Base-by-base conservation (phyloP, 2,113 vertebrate genomes). In the Mormyrus iriodes region DNA sequence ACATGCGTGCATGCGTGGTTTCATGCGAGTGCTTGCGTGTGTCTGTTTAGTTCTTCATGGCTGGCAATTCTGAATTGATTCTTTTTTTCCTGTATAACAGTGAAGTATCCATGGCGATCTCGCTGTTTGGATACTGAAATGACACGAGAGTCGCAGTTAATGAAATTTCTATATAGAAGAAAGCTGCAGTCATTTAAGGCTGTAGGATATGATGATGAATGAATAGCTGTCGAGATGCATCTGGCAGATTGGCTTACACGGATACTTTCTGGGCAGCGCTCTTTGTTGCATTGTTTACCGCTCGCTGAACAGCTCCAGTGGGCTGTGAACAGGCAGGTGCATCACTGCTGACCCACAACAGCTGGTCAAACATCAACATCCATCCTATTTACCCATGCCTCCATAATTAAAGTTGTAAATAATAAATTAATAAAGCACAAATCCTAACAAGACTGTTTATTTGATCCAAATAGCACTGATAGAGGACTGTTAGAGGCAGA, bases 151-250 rank as follows among this genome's bases (percentile, higher is more conserved):
- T 51, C 46, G 9, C 46, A 85, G 83, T 85, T 51, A 85, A 85
- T 51, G 48, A 51, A 27, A 85, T 49, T 83, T 85, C 44, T n/a
- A 19, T 65, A 85, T 31, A 42, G 7, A 12, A n/a, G 51, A 88
- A 27, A 12, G 39, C 51, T 17, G 79, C 58, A 53, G 69, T 42
- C 76, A 61, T 42, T 79, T 79, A 24, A 31, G 31, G 65, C 65
- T 48, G 9, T 31, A 9, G 87, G 51, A 79, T 82, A 48, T 86
- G 69, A 85, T 85, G 73, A 86, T 89, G 46, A 91, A 90, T 53
- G 73, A 89, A 39, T 91, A 21, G 89, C 89, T 76, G 61, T 89
- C 79, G 51, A 76, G 89, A 88, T 58, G 44, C 39, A 73, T 83
- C 85, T 89, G 89, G 88, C 89, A 76, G 65, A 88, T 73, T 49